Base-by-base conservation (phyloP, 1,140 invertebrate genomes). In the Monomorium pharaonis region DNA sequence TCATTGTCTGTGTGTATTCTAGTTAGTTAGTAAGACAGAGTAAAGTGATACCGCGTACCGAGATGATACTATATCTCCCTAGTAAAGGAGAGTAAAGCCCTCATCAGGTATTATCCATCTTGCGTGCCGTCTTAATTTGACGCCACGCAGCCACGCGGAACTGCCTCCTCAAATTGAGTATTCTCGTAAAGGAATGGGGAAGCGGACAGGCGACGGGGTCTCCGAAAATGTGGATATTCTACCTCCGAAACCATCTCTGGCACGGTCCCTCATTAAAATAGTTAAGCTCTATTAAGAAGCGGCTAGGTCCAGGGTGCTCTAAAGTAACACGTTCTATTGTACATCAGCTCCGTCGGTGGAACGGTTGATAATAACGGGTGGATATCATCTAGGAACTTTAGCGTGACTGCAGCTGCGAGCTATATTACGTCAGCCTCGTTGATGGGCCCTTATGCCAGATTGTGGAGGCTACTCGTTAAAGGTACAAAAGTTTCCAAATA, bases 241-340 rank as follows among this genome's bases (percentile, higher is more conserved):
- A 37, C 75, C 33, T 54, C 60, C 63, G 69, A 87, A 91, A 92
- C 77, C 89, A 86, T 85, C 67, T n/a, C 27, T 30, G 75, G 70
- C 78, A 88, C 54, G 83, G 69, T 72, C 77, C 75, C 91, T 92
- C 92, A 91, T 92, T 92, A 92, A 91, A 92, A 92, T 92, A 92
- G 90, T 91, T 92, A 89, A 91, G 86, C 87, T 88, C 85, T 88
- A 88, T 92, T 92, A 92, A 85, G 89, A 77, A 80, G 80, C 86
- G 87, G 88, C 90, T 88, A 84, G 88, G 65, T 81, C 78, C 63
- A 42, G 58, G 74, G 62, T 62, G 62, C 65, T 87, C 86, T 78
- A 77, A 87, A 88, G 86, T 74, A 90, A 86, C 86, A 86, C 74
- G 56, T 76, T 60, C 77, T 86, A 90, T 91, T 92, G 86, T 91